Evolutionary conservation across 2,888 invertebrate genomes (phyloP), one percentile per base, ranked within the genome.

Genomic region (Lithodes maja): DNA sequence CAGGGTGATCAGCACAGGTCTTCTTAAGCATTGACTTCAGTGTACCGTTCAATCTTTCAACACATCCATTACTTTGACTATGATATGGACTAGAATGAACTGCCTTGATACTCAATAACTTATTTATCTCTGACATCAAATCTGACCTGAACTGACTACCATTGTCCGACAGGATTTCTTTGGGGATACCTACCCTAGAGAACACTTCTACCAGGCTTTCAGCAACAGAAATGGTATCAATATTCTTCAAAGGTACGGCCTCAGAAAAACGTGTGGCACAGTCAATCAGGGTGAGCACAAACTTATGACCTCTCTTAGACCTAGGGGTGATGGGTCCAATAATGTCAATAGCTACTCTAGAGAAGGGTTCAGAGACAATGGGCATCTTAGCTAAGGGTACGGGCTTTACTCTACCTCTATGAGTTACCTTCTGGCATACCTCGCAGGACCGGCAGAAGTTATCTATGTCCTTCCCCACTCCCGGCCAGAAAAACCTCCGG

Each of bases 261-360:
- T 33, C 33, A 33, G 33, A 5, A 3, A 75, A 75, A 33, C 33
- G 33, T 33, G 33, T 33, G 33, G 33, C 33, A 52, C 17, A 53
- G 5, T 77, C 84, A 54, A 84, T 53, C 17, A 84, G 52, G 15
- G 79, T 79, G 52, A 79, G n/a, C 2, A 79, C 53, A 33, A 52
- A 84, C 55, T 53, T 54, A 33, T 75, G 84, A 49, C 77, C 84
- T 15, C 49, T n/a, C 3, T 7, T 33, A 2, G 84, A 17, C 2
- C 33, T 33, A 33, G 17, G 75, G 15, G 74, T 15, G 1, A 77
- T n/a, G 2, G 84, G 84, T 2, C 84, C 77, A 3, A 84, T 12
- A 17, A 75, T 5, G n/a, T 84, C 84, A 9, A 84, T 84, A 12
- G 77, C 84, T 9, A 77, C 71, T 75, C 84, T 49, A 55, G 55